Conservation (phyloP, 1,140 invertebrate species). For the Drosophila jambulina region DNA sequence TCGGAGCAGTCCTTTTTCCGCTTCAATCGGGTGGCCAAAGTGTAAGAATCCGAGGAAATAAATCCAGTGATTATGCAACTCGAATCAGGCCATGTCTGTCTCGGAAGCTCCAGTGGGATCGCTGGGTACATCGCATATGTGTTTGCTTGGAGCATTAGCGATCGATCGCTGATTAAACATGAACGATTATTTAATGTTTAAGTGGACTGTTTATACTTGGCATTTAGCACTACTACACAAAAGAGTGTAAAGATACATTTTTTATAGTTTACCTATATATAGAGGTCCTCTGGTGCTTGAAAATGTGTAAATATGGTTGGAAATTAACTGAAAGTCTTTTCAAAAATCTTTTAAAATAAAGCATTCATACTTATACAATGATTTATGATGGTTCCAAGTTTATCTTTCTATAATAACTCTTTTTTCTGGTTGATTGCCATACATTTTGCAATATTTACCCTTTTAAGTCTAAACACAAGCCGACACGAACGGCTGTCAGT, state of each 20-base stretch:
- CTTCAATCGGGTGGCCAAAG: conserved; percentile 79
- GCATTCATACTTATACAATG: not conserved
- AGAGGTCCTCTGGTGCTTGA: not conserved
- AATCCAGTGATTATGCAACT: conserved; percentile 32
- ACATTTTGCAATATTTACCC: conserved; percentile 23
- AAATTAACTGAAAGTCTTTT: not conserved
- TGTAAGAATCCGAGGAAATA: conserved; percentile 62
- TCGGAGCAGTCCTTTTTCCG: conserved; percentile 74
- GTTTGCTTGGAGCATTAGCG: conserved; percentile 61
- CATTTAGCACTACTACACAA: conserved; percentile 40
- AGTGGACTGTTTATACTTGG: conserved; percentile 50
- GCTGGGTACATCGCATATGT: conserved; percentile 34
- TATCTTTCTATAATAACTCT: not conserved
- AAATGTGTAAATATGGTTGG: not conserved
- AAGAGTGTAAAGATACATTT: conserved; percentile 9
- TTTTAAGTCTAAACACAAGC: conserved; percentile 26
- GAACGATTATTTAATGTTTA: conserved; percentile 64
- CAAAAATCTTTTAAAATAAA: not conserved
- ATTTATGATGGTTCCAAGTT: not conserved
- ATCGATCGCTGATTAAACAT: conserved; percentile 69
- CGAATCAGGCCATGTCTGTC: conserved; percentile 27
- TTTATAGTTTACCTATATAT: conserved; percentile 8
- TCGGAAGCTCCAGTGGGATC: conserved; percentile 1
- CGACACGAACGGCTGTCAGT: conserved; percentile 28
- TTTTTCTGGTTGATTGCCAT: not conserved